Evolutionary conservation across 2,888 invertebrate species (phyloP).

Genomic region (Hydraecia micacea): DNA sequence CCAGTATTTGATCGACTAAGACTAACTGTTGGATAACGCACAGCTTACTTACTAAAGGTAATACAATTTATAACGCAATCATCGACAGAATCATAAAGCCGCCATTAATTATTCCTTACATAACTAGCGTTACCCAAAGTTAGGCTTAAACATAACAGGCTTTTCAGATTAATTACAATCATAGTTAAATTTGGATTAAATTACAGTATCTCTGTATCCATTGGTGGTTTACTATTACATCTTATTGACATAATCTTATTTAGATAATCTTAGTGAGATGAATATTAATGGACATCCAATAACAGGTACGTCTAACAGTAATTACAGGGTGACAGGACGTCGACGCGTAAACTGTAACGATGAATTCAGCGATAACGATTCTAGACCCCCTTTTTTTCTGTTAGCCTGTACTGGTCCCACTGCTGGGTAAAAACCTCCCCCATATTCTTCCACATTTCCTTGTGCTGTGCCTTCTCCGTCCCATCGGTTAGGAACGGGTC

Average conservation of each 20-base stretch:
- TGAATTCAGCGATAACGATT: not conserved
- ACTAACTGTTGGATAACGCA: not conserved
- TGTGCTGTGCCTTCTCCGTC: too few relatives aligned
- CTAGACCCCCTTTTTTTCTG: too few relatives aligned
- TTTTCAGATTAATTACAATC: conserved; percentile 27
- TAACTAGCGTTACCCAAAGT: not conserved
- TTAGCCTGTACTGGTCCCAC: too few relatives aligned
- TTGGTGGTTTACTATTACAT: not conserved
- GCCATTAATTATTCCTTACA: not conserved
- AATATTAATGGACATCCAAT: conserved; percentile 10
- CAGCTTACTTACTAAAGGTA: not conserved
- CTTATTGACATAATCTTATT: not conserved
- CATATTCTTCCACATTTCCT: too few relatives aligned
- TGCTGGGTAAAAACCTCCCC: too few relatives aligned
- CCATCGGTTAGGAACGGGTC: too few relatives aligned
- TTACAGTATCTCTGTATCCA: conserved; percentile 8
- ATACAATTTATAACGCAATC: not conserved
- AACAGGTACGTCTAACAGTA: too few relatives aligned
- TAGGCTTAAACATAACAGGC: not conserved
- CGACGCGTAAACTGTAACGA: not conserved
- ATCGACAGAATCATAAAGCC: too few relatives aligned
- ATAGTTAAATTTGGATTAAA: conserved; percentile 21
- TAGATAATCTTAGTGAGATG: conserved; percentile 2
- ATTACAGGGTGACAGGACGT: too few relatives aligned
- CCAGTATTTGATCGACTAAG: too few relatives aligned